Evolutionary conservation across 92 coral and sea anemone species (phyloP).

Genomic region (Hydrozoanthus gracilis): DNA sequence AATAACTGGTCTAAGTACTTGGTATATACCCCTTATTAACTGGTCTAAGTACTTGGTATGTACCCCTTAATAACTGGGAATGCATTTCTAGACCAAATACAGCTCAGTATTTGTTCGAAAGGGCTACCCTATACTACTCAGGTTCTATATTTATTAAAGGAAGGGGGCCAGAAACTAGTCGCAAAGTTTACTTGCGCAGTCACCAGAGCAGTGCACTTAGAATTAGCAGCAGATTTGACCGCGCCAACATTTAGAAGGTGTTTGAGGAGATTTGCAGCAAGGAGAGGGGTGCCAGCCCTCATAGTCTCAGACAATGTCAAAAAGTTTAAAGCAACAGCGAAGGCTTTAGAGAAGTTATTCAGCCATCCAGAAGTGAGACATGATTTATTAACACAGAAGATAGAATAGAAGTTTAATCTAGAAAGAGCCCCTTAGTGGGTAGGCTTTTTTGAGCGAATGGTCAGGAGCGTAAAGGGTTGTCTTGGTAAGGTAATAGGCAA

Average conservation of each 20-base stretch:
- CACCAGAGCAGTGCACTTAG: constrained; percentile 51
- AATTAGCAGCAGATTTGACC: constrained; percentile 35
- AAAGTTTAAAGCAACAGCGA: too few species aligned
- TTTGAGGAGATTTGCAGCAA: background rate
- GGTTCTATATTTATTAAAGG: background rate
- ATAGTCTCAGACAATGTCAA: background rate
- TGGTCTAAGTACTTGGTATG: too few species aligned
- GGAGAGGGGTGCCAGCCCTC: background rate
- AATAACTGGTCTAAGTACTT: too few species aligned
- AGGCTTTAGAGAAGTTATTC: too few species aligned
- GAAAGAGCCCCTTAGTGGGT: constrained; percentile 54
- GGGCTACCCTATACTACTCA: too few species aligned
- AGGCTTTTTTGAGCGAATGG: constrained; percentile 48
- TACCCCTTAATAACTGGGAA: too few species aligned
- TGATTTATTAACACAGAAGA: too few species aligned
- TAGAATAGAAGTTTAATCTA: background rate
- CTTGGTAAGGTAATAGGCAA: constrained; percentile 34
- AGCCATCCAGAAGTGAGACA: background rate
- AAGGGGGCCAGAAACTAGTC: constrained; percentile 2
- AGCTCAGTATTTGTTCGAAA: too few species aligned
- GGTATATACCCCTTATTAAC: too few species aligned
- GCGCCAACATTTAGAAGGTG: constrained; percentile 31
- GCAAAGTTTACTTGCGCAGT: constrained; percentile 24
- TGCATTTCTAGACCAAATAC: too few species aligned
- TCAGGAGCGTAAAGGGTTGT: constrained; percentile 41